Conservation (phyloP, 2,113 vertebrate genomes). For the Carollia perspicillata region DNA sequence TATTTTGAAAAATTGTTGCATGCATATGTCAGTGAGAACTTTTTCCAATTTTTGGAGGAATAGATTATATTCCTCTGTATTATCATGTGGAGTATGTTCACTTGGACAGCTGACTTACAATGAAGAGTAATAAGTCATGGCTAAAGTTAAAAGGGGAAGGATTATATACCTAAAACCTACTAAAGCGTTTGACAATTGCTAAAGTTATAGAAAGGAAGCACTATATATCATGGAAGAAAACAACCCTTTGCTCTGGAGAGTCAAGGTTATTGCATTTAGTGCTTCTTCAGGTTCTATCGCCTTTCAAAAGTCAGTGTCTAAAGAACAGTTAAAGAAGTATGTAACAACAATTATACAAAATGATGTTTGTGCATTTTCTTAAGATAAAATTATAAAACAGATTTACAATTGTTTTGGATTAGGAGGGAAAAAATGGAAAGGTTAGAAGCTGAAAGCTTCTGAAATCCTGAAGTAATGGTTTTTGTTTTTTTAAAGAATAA, state of each 20-base stretch:
- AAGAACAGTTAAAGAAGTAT: background rate
- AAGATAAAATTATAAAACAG: background rate
- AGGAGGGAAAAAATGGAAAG: conserved; percentile 24
- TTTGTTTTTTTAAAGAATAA: background rate
- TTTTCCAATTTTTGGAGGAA: background rate
- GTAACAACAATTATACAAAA: background rate
- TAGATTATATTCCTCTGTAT: background rate
- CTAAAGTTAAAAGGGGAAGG: conserved; percentile 60
- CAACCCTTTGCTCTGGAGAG: conserved; percentile 39
- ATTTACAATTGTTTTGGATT: background rate
- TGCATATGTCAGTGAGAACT: conserved; percentile 16
- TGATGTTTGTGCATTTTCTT: background rate
- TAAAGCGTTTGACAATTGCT: conserved; percentile 48
- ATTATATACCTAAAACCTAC: conserved; percentile 54
- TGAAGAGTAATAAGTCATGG: conserved; percentile 51
- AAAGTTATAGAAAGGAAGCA: conserved; percentile 65
- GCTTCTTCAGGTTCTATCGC: conserved; percentile 9
- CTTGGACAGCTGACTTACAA: conserved; percentile 32
- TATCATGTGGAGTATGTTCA: conserved; percentile 44
- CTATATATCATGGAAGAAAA: conserved; percentile 58
- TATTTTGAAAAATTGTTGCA: conserved; percentile 1
- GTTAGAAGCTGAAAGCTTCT: background rate
- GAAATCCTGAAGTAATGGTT: background rate
- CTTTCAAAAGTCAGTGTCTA: background rate
- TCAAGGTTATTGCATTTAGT: conserved; percentile 50